A percentile compares a stretch with the other conserved stretches of the same genome.
Evolutionary conservation across 2,888 invertebrate genomes (phyloP).

Genomic region (Ornithoptera priamus): DNA sequence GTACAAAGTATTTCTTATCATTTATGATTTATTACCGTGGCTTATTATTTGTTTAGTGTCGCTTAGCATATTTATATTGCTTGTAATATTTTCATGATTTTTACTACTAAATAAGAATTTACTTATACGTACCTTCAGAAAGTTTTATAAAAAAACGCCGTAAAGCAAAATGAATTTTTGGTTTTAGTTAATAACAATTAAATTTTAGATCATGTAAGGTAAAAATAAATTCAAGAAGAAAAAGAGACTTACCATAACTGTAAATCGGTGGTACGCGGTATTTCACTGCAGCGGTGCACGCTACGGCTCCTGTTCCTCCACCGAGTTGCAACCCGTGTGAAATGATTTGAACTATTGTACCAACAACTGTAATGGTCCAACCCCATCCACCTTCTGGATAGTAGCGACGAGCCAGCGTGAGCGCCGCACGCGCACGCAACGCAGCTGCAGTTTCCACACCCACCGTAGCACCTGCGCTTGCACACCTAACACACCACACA

Average conservation of each 20-base stretch:
- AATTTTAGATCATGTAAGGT: not conserved
- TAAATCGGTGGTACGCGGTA: slow-evolving; percentile 82
- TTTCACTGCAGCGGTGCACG: slow-evolving; percentile 81
- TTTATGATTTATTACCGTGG: slow-evolving; percentile 24
- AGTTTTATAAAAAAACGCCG: not conserved
- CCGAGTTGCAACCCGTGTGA: slow-evolving; percentile 88
- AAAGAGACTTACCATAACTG: slow-evolving; percentile 79
- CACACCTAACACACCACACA: slow-evolving; percentile 69
- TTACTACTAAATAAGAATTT: not conserved
- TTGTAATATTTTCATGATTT: not conserved
- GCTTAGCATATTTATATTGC: slow-evolving; percentile 13
- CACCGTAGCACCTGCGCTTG: slow-evolving; percentile 73
- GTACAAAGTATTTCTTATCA: slow-evolving; percentile 24
- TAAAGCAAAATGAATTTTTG: too few species aligned
- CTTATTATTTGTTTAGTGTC: slow-evolving; percentile 18
- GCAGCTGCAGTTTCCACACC: slow-evolving; percentile 71
- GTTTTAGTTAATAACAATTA: too few species aligned
- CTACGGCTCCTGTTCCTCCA: slow-evolving; percentile 82
- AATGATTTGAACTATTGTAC: slow-evolving; percentile 85
- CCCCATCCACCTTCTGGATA: slow-evolving; percentile 95
- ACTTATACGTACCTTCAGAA: not conserved
- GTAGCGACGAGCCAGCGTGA: slow-evolving; percentile 86
- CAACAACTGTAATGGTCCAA: slow-evolving; percentile 88
- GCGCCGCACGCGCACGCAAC: slow-evolving; percentile 81
- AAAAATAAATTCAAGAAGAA: not conserved